Evolutionary conservation across 2,797 vertebrate species (phyloP), one percentile per base, ranked within the genome.

Genomic region (Tapera naevia): DNA sequence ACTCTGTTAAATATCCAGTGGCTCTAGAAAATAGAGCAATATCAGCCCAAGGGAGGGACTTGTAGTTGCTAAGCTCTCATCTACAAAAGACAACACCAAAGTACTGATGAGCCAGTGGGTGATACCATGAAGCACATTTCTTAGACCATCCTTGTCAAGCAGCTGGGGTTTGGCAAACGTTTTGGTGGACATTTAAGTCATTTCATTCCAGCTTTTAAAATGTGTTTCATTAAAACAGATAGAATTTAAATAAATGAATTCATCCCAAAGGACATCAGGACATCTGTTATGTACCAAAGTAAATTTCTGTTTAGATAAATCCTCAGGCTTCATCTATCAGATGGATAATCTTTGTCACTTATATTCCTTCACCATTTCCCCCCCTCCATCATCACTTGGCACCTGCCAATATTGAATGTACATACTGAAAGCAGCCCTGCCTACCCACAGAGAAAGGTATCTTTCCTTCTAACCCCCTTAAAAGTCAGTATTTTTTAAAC

Each of bases 301-400:
- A 60, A 82, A 87, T 82, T 82, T 76, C 79, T 82, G 21, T 82
- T 91, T 76, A 81, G 65, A 65, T 82, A 91, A 91, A 87, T 72
- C 58, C 83, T 35, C 33, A 60, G 65, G 78, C 46, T 87, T 82
- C 76, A 60, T 71, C 83, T 72, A 82, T 66, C 78, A 53, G 65
- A 82, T 71, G 66, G 78, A 86, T 87, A 66, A 87, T 66, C 78
- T 82, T 78, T 17, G 23, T 28, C 71, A 60, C 71, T 87, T 78
- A 60, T 76, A 81, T 60, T 90, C 80, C 73, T 73, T 84, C 60
- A 17, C 65, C 87, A 43, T 62, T 82, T 46, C n/a, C n/a, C n/a
- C n/a, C n/a, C n/a, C n/a, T n/a, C n/a, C n/a, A n/a, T n/a, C 27
- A 35, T 48, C 45, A 13, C 15, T 58, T 81, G 70, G 72, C 72